These are phyloP conservation scores for Pelodiscus sinensis DNA, from an alignment of 2,113 vertebrate species.

Conservation along the genomic window DNA sequence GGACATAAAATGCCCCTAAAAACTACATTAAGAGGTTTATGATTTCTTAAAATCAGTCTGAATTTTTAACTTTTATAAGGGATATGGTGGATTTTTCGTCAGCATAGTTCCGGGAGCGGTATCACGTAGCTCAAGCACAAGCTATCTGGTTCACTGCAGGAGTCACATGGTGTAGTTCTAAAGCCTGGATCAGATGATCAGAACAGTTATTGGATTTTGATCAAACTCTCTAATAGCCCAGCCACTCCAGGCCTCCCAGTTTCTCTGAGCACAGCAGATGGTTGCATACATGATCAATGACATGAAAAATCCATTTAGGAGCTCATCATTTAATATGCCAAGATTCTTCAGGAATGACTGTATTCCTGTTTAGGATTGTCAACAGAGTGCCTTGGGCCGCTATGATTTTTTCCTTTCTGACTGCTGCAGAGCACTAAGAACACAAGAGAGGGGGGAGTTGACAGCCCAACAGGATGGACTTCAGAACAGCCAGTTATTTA, in stretches of 20 bases:
- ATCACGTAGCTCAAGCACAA: fast-evolving
- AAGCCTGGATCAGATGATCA: not conserved
- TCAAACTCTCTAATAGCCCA: not conserved
- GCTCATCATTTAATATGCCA: fast-evolving
- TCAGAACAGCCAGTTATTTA: constrained; percentile 13
- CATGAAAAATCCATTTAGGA: not conserved
- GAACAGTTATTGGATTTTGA: fast-evolving
- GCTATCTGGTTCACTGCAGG: fast-evolving
- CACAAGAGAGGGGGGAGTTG: not conserved
- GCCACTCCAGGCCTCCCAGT: not conserved
- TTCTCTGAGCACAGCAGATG: constrained; percentile 20
- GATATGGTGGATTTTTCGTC: not conserved
- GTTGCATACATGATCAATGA: fast-evolving
- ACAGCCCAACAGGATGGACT: not conserved
- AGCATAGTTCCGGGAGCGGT: not conserved
- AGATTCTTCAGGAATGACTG: fast-evolving
- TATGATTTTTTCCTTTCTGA: fast-evolving
- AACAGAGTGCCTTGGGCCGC: fast-evolving
- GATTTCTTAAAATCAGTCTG: not conserved
- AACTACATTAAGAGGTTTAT: not conserved
- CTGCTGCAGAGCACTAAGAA: not conserved
- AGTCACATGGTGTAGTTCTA: fast-evolving
- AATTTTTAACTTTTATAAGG: fast-evolving
- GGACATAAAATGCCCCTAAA: too few relatives aligned
- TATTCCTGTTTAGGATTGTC: not conserved